Evolutionary conservation across 2,797 vertebrate genomes (phyloP).

Genomic region (Remorina albescens): DNA sequence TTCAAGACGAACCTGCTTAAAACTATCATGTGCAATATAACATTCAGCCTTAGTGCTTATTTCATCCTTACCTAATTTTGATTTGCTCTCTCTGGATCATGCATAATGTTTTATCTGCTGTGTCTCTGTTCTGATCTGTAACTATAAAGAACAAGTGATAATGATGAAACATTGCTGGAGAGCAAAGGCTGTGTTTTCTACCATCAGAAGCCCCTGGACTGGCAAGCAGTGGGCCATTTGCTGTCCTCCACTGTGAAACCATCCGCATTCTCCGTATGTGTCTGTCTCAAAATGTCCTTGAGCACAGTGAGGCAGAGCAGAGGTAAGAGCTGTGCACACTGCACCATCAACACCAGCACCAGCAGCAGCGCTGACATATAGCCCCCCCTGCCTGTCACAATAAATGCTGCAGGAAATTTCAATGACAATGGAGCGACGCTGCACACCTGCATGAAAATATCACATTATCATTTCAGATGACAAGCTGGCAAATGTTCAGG

Average conservation of each 20-base stretch:
- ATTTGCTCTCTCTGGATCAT: neutral
- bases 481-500: neutral
- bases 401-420: conserved; percentile 50
- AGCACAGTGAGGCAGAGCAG: conserved; percentile 64
- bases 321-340: conserved; percentile 59
- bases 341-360: conserved; percentile 44
- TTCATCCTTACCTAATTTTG: conserved; percentile 7
- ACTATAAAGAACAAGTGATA: conserved; percentile 28
- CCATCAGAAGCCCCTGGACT: conserved; percentile 29
- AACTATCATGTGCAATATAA: neutral
- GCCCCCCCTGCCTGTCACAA: conserved; percentile 74
- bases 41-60: neutral
- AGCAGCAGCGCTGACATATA: conserved; percentile 56
- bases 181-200: conserved; percentile 33
- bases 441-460: conserved; percentile 20
- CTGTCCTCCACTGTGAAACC: conserved; percentile 40
- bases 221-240: conserved; percentile 19
- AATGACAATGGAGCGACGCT: conserved; percentile 6
- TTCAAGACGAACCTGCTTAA: neutral
- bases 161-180: conserved; percentile 24
- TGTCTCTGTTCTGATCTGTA: conserved; percentile 22
- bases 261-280: conserved; percentile 30
- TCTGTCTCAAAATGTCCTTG: conserved; percentile 77
- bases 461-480: conserved; percentile 1
- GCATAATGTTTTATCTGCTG: conserved; percentile 2